A percentile compares a stretch with the other conserved stretches of the same genome.
Evolutionary conservation across 2,113 vertebrate species (phyloP).

Genomic region (Heloderma charlesbogerti): DNA sequence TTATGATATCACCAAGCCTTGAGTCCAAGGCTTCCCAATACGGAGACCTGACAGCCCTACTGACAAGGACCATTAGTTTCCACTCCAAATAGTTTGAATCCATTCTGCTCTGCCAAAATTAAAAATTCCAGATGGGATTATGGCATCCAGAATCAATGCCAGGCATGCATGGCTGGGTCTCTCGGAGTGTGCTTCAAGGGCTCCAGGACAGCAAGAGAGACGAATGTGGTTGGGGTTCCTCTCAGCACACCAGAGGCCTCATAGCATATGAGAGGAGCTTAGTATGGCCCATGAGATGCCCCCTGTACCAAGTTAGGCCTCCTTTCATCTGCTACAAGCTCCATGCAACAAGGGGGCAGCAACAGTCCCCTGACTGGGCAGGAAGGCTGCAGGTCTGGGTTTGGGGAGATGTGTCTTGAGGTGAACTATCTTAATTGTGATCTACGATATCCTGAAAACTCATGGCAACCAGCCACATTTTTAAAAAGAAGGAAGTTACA

Average conservation of each 20-base stretch:
- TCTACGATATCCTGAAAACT: too few species aligned
- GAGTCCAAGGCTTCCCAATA: not conserved
- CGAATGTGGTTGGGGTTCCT: not conserved
- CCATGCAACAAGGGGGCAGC: not conserved
- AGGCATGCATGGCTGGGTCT: not conserved
- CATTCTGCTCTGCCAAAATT: not conserved
- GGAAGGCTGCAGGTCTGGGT: not conserved
- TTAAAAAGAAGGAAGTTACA: not conserved
- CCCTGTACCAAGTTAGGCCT: not conserved
- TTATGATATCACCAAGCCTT: not conserved
- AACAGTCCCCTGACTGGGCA: not conserved
- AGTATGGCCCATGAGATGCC: not conserved
- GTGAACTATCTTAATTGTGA: too few species aligned
- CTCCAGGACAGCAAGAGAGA: not conserved
- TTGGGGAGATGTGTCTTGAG: too few species aligned
- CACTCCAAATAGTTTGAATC: not conserved
- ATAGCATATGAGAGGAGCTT: not conserved
- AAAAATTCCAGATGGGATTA: not conserved
- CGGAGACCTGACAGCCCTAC: not conserved
- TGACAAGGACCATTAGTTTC: not conserved
- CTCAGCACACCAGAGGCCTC: not conserved
- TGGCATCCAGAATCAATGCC: not conserved
- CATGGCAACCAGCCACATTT: not conserved
- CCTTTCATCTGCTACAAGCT: not conserved
- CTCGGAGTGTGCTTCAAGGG: not conserved